phyloP scores from a whole-genome alignment of 2,113 vertebrate species.

The Columba janthina region DNA sequence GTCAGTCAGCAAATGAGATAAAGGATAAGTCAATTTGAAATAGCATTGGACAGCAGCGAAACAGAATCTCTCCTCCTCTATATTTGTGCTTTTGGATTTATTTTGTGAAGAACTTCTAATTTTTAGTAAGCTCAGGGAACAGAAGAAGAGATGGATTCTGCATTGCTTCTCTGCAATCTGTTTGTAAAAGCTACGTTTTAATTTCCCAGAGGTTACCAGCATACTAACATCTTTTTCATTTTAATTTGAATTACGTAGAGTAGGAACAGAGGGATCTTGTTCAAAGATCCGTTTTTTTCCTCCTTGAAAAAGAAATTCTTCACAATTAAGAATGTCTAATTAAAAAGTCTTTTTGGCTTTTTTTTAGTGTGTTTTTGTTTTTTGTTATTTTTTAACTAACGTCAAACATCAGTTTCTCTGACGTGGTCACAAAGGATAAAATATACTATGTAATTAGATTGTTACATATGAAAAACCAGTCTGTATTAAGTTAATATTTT shows the following conservation, averaged over 20 bases:
- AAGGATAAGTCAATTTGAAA: constrained; percentile 45
- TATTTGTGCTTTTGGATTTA: neutral
- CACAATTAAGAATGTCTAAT: constrained; percentile 35
- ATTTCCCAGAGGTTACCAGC: constrained; percentile 51
- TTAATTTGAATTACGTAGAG: constrained; percentile 50
- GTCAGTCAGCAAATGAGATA: constrained; percentile 32
- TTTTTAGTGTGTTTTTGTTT: too few relatives aligned
- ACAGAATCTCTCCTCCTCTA: neutral
- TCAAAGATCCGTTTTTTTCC: neutral
- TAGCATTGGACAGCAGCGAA: neutral
- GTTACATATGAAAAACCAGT: neutral
- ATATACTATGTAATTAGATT: constrained; percentile 24
- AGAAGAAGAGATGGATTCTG: neutral
- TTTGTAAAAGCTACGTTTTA: constrained; percentile 5
- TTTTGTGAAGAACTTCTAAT: neutral
- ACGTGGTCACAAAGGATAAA: neutral
- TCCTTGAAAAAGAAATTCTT: constrained; percentile 18
- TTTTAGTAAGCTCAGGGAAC: neutral
- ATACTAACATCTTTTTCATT: neutral
- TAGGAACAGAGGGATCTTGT: neutral
- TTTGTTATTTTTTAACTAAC: neutral
- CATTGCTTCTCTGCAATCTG: neutral
- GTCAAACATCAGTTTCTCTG: neutral
- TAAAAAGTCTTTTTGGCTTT: constrained; percentile 8
- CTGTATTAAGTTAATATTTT: constrained; percentile 24